phyloP scores from a whole-genome alignment of 1,140 invertebrate genomes.

The Rhyacophila brunnea region DNA sequence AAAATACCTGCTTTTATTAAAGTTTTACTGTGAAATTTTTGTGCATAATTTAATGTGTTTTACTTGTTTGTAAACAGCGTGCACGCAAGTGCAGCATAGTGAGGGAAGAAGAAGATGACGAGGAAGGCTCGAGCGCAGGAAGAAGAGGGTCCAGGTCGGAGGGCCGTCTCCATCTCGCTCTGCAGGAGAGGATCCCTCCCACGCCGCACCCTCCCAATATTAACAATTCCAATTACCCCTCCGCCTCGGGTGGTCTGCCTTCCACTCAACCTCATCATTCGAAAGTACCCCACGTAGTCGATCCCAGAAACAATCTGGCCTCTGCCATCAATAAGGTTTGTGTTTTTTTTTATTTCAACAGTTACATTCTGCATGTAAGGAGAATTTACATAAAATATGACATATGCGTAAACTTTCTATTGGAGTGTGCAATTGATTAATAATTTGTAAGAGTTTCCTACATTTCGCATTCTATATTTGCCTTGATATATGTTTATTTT shows the following conservation, averaged over 20 bases:
- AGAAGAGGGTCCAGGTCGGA: constrained; percentile 63
- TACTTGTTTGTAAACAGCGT: constrained; percentile 46
- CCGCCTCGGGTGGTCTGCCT: background rate
- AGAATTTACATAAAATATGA: no score
- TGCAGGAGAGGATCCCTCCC: constrained; percentile 52
- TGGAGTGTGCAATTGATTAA: no score
- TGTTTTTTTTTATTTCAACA: background rate
- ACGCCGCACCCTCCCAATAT: constrained; percentile 31
- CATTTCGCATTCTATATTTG: no score
- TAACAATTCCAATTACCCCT: background rate
- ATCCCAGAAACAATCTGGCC: background rate
- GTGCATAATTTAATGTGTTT: no score
- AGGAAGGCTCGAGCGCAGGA: constrained; percentile 58
- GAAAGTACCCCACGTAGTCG: no score
- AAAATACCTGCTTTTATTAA: no score
- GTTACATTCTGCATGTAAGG: no score
- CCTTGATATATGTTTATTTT: no score
- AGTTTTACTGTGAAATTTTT: no score
- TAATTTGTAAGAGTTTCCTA: no score
- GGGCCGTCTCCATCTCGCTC: constrained; percentile 59
- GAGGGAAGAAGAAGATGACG: constrained; percentile 81
- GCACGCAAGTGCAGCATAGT: constrained; percentile 86
- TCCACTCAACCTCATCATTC: background rate
- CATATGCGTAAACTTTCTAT: no score
- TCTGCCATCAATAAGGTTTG: constrained; percentile 29